Evolutionary conservation across 2,797 vertebrate species (phyloP).

Genomic region (Anisognathus igniventris): DNA sequence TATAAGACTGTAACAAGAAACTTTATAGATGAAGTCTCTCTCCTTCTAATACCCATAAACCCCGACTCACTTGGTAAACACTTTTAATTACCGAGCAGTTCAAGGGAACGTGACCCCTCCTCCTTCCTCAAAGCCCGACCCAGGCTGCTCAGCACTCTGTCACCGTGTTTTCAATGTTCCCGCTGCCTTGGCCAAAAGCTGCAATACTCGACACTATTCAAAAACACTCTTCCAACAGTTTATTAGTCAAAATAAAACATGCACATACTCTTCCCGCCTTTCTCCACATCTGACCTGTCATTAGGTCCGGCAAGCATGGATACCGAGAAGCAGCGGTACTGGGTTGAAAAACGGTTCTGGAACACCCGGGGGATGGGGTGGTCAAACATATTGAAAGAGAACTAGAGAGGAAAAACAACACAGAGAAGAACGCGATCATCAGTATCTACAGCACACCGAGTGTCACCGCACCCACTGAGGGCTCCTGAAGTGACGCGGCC

Average conservation of each 20-base stretch:
- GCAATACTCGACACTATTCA: background rate
- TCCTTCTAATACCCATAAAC: fast-evolving
- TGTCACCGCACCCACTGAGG: fast-evolving
- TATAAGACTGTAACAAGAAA: fast-evolving
- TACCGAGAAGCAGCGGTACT: constrained; percentile 98
- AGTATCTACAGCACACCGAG: fast-evolving
- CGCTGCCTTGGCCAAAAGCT: background rate
- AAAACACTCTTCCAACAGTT: background rate
- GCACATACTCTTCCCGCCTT: constrained; percentile 96
- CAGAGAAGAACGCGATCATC: fast-evolving
- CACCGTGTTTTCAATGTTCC: background rate
- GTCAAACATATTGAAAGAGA: constrained; percentile 85
- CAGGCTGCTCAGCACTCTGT: background rate
- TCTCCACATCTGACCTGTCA: constrained; percentile 98
- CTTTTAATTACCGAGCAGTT: background rate
- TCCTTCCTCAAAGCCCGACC: background rate
- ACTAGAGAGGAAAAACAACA: constrained; percentile 20
- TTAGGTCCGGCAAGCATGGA: constrained; percentile 98
- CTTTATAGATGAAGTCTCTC: background rate
- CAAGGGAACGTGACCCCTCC: background rate
- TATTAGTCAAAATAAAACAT: constrained; percentile 66
- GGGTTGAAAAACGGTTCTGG: constrained; percentile 96
- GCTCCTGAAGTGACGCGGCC: background rate
- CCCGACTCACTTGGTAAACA: background rate
- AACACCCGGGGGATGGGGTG: constrained; percentile 92